Base-by-base conservation (phyloP, 2,888 invertebrate species). In the Drosophila borborema region DNA sequence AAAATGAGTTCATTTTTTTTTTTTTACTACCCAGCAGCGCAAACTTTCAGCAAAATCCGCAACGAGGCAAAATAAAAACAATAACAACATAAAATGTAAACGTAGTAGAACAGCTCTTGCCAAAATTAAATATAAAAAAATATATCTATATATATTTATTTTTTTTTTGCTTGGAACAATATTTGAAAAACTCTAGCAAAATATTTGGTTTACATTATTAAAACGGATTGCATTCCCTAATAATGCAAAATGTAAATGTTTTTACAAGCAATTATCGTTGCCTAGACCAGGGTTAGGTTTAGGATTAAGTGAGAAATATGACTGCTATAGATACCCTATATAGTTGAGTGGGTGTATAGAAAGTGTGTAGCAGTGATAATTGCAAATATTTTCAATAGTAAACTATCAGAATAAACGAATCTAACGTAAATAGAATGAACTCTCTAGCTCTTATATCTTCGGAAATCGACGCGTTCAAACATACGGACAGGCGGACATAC, bases 1-100 rank as follows among this genome's bases (percentile, higher is more conserved):
- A 87, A 82, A 87, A 87, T 87, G 77, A 81, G 85, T 71, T 79
- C 76, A 74, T 48, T 41, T 16, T 41, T 40, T 1, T 46, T 23
- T 10, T 20, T n/a, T 18, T 41, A 18, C 9, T 7, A 2, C 1
- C 14, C 28, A 48, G 72, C 75, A 28, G 48, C 53, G 12, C 45
- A 76, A 78, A 78, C 49, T 78, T 78, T 74, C 51, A 45, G 41
- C 56, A 53, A 77, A 43, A 40, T 45, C 9, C 38, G 38, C 54
- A 9, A 5, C 36, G 36, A 18, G 63, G 6, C 45, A n/a, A n/a
- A 4, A 14, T 12, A 28, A 23, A 28, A 28, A 48, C 3, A 46
- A 46, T 7, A 46, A 23, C 60, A 64, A 64, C 54, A 51, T 7
- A 2, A 61, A 76, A 56, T 51, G 58, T 54, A 67, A 69, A 64